Evolutionary conservation across 2,797 vertebrate species (phyloP), one percentile per base, ranked within the genome.

Genomic region (Scomberomorus guttatus): DNA sequence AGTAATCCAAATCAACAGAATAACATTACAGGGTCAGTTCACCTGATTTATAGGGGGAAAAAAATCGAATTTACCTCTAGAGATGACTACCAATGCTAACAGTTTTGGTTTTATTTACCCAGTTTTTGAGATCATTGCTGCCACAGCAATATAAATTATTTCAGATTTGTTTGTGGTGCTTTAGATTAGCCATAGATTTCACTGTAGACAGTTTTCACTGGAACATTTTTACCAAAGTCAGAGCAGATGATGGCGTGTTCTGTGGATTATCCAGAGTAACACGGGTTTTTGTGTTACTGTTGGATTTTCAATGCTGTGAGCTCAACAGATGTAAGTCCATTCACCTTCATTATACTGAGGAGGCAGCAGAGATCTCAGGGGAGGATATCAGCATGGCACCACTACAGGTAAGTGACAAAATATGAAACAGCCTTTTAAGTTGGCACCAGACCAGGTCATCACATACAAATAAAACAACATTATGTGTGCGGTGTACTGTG

Each of bases 381-480:
- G 29, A 51, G 13, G 24, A 71, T 20, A 56, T 57, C n/a, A 65
- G n/a, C 8, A 11, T 8, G 32, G 64, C 25, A 74, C 15, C 12
- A 29, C n/a, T 20, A 39, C 14, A 61, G 50, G 51, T 46, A 6
- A 17, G 29, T 15, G 27, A 66, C 25, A 52, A 61, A 13, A 75
- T 0, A 32, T 44, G 11, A 60, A 75, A 78, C 15, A 52, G 18
- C 1, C 1, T 14, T 66, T 18, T 6, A 42, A 6, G 27, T 27
- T 72, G n/a, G 54, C 44, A 74, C 48, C 24, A 48, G 3, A 67
- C 44, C 42, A 58, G 29, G 25, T 66, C 60, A 68, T 15, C 58
- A 60, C 3, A 44, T 13, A 74, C 48, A 70, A 56, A 66, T 17
- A 34, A 50, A 60, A 70, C 17, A 15, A 17, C 17, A 25, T 1